Base-by-base conservation (phyloP, 2,797 vertebrate genomes). In the Neopelma chrysocephalum region DNA sequence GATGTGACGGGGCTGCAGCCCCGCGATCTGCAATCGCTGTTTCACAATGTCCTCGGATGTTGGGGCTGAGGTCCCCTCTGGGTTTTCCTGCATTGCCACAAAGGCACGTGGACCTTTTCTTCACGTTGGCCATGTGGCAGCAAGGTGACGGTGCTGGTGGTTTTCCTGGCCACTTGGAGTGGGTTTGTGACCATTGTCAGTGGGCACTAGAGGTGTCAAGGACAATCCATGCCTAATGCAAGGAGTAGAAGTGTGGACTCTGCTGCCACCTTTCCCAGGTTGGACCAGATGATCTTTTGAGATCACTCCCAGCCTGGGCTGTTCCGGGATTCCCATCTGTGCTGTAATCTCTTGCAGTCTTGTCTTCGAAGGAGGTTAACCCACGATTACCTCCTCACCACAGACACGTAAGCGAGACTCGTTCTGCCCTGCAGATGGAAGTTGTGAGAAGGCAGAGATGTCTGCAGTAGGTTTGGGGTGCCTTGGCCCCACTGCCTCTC, bases 151-250 rank as follows among this genome's bases (percentile, higher is more conserved):
- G 29, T 8, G 47, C 45, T 5, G 7, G 21, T 34, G 36, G 23
- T 66, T 75, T 32, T 64, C 36, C 36, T 48, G 76, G 16, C 6
- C 36, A 2, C 58, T 22, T 38, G 68, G 19, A 42, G 4, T 9
- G 65, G 12, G 6, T 43, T 50, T 78, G 61, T 77, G 56, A 16
- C 61, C 25, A 1, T 36, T 1, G 1, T 22, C 32, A 20, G 36
- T 9, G 62, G 25, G 11, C 10, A 1, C 0, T 5, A 15, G 8
- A 47, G 61, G 58, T 6, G 1, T 2, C 19, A 5, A 47, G 56
- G 32, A 13, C 6, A 6, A 7, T 22, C 47, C 6, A 4, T 23
- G 12, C 19, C n/a, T 53, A 36, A 31, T 0, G 0, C 11, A 53
- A 69, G 43, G 47, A 54, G 50, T 5, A 70, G 70, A 34, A 62